Conservation (phyloP, 2,113 vertebrate species). For the Indicator maculatus region DNA sequence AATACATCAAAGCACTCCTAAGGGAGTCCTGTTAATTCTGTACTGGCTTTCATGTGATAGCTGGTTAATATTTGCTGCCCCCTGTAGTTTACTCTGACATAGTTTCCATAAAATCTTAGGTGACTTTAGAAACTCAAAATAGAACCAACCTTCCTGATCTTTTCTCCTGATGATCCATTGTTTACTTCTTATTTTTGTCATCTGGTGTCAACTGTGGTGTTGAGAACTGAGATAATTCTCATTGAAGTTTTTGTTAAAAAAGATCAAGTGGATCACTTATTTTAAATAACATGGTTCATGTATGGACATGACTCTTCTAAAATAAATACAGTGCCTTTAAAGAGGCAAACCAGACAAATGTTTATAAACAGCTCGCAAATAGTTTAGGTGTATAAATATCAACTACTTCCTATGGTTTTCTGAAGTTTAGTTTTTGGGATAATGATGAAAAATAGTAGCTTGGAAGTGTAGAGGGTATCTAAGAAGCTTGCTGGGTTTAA, state of each 20-base stretch:
- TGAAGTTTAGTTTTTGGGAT: slow-evolving; percentile 29
- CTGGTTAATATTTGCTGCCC: slow-evolving; percentile 82
- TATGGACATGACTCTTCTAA: slow-evolving; percentile 17
- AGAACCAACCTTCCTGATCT: background rate
- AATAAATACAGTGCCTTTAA: slow-evolving; percentile 48
- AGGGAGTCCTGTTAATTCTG: background rate
- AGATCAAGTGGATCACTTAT: background rate
- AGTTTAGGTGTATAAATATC: slow-evolving; percentile 5
- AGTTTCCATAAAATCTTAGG: background rate
- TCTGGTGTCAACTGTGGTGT: background rate
- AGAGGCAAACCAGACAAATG: slow-evolving; percentile 34
- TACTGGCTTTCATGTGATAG: background rate
- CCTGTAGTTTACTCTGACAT: slow-evolving; percentile 75
- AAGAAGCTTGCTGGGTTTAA: slow-evolving; percentile 44
- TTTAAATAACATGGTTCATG: background rate
- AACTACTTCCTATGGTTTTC: background rate
- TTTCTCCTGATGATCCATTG: background rate
- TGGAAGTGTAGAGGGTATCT: slow-evolving; percentile 45
- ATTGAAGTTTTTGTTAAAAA: background rate
- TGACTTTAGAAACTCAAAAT: slow-evolving; percentile 22
- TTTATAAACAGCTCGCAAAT: slow-evolving; percentile 54
- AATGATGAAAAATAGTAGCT: slow-evolving; percentile 5
- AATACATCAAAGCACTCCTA: background rate
- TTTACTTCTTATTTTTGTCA: background rate
- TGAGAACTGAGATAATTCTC: background rate